Evolutionary conservation across 1,140 invertebrate genomes (phyloP), one percentile per base, ranked within the genome.

Genomic region (Campodea augens): DNA sequence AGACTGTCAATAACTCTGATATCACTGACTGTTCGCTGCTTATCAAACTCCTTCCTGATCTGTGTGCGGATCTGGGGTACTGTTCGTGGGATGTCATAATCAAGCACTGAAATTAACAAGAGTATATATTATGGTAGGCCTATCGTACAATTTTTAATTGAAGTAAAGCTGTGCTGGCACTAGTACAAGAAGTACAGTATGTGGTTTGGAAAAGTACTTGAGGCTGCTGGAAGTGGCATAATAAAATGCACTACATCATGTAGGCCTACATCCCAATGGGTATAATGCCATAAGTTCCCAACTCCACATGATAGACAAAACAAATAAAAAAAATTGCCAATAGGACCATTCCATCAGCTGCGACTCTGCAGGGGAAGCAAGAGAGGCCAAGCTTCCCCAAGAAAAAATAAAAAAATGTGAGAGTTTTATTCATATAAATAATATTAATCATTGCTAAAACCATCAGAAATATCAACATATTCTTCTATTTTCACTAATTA

Each of bases 1-100:
- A 93, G 67, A 64, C 87, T 71, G 60, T 96, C 90, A 52, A 95
- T 88, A 5, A 84, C 70, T 52, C 91, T 70, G 27, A 92, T 65
- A 63, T 96, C 91, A 36, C 71, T 75, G 0, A 92, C 64, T 58
- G 78, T 55, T 52, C 71, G 67, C 59, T 93, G 70, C 54, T 78
- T 82, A 23, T 69, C 58, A 59, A 95, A 93, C 57, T 81, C 67
- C 57, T 88, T 77, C 49, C 81, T 66, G 18, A 95, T 56, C 61
- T 86, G 89, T n/a, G 57, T 53, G 41, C 71, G 70, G 47, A 76
- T 73, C 44, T 85, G 68, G 38, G 73, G 58, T 20, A 74, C 70
- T 46, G 56, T 70, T 58, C 78, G 76, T 2, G 82, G 81, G 29
- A 93, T 72, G 60, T 89, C 74, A 57, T 78, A 86, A 50, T 77